Conservation (phyloP, 2,888 invertebrate species). For the Cylindroiulus punctatus region DNA sequence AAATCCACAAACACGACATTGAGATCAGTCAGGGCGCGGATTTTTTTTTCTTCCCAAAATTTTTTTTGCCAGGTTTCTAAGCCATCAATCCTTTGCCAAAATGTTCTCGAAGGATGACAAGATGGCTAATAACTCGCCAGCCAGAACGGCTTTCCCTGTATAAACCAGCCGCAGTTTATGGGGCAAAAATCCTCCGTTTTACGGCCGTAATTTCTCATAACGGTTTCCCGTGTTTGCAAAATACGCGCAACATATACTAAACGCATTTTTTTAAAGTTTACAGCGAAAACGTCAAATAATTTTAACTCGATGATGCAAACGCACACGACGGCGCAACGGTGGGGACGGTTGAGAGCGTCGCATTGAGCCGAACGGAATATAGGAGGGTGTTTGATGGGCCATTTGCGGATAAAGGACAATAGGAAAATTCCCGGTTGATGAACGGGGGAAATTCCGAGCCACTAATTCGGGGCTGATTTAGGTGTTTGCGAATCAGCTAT, state of each 20-base stretch:
- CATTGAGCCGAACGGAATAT: neutral
- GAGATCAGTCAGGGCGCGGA: neutral
- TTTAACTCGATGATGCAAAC: neutral
- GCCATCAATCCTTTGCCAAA: neutral
- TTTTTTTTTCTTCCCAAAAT: neutral
- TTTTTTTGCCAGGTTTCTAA: neutral
- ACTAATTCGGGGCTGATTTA: conserved; percentile 19
- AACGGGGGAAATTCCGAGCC: neutral
- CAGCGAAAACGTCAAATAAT: conserved; percentile 19
- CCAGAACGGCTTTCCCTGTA: neutral
- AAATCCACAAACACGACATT: neutral
- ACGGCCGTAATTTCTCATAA: conserved; percentile 19
- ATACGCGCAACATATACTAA: conserved; percentile 5
- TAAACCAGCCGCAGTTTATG: conserved; percentile 28
- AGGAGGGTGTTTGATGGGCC: neutral
- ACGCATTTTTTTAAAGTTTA: conserved; percentile 20
- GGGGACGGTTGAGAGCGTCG: neutral
- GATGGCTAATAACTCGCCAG: conserved; percentile 37
- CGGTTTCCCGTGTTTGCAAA: conserved; percentile 28
- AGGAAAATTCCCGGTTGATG: neutral
- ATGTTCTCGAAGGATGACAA: conserved; percentile 34
- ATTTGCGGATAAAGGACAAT: neutral
- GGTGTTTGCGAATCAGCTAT: neutral
- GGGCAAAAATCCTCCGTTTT: conserved; percentile 25
- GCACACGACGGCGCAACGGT: neutral